Evolutionary conservation across 2,797 vertebrate species (phyloP).

Genomic region (Myotis planiceps): DNA sequence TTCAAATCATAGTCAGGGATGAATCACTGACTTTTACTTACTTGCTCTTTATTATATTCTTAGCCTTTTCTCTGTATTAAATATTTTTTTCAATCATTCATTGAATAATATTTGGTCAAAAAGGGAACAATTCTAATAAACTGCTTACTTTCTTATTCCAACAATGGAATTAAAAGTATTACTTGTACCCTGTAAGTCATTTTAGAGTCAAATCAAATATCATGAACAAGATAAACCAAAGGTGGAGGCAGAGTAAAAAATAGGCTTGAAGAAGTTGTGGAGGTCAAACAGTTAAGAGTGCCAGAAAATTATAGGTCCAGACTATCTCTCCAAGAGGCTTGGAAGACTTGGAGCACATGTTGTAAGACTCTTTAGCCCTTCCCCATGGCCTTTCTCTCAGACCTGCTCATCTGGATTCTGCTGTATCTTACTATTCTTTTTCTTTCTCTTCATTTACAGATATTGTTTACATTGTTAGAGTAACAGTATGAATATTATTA

Average conservation of each 20-base stretch:
- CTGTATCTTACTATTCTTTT: background rate
- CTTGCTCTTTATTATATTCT: background rate
- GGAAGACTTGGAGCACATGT: background rate
- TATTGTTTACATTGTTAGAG: background rate
- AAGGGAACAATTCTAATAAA: background rate
- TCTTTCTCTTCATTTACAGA: background rate
- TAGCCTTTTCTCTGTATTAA: background rate
- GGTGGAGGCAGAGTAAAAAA: background rate
- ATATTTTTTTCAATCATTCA: background rate
- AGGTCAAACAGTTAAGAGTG: background rate
- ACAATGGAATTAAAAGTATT: slow-evolving; percentile 9
- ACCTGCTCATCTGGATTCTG: background rate
- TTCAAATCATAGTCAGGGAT: background rate
- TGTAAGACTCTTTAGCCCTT: background rate
- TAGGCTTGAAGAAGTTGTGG: background rate
- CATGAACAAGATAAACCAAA: slow-evolving; percentile 2
- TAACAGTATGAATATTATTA: background rate
- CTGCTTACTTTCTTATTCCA: background rate
- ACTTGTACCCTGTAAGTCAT: background rate
- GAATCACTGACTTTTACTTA: background rate
- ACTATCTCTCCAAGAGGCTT: background rate
- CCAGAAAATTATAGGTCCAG: background rate
- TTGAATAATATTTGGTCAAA: slow-evolving; percentile 25
- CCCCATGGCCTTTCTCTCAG: background rate
- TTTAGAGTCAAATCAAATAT: slow-evolving; percentile 44